Percentiles rank a stretch among this genome's conserved stretches.
phyloP scores from a whole-genome alignment of 2,797 vertebrate species.

The Spinus pinus region DNA sequence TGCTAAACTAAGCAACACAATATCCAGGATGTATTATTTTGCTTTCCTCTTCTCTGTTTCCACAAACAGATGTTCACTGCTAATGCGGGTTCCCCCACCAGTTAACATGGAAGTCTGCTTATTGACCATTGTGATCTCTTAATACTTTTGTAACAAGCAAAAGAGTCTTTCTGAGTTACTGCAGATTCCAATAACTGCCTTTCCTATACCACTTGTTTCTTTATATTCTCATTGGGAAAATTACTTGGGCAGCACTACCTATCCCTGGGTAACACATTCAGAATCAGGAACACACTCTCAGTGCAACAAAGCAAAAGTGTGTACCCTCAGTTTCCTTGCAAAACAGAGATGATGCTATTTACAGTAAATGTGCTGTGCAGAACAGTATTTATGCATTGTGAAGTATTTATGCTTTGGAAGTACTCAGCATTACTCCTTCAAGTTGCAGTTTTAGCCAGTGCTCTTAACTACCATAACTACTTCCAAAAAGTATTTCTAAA shows the following conservation, averaged over 20 bases:
- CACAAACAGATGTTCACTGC: background rate
- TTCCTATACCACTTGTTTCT: background rate
- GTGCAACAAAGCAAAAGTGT: background rate
- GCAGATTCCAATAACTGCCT: background rate
- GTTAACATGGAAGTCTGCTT: background rate
- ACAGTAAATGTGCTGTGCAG: background rate
- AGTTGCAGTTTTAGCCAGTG: background rate
- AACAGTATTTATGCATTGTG: background rate
- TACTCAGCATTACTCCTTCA: background rate
- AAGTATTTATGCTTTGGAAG: background rate
- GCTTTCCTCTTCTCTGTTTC: background rate
- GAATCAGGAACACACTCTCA: background rate
- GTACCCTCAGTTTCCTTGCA: background rate
- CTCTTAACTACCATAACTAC: background rate
- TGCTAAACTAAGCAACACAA: background rate
- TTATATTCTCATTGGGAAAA: background rate
- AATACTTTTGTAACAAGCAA: background rate
- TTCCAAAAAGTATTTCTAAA: background rate
- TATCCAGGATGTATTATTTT: background rate
- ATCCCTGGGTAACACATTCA: background rate
- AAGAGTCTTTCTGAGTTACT: background rate
- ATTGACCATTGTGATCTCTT: background rate
- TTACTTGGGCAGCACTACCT: background rate
- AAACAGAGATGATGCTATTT: background rate
- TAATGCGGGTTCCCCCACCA: background rate